Evolutionary conservation across 2,888 invertebrate genomes (phyloP), one percentile per base, ranked within the genome.

Genomic region (Gisinianus flammeolus): DNA sequence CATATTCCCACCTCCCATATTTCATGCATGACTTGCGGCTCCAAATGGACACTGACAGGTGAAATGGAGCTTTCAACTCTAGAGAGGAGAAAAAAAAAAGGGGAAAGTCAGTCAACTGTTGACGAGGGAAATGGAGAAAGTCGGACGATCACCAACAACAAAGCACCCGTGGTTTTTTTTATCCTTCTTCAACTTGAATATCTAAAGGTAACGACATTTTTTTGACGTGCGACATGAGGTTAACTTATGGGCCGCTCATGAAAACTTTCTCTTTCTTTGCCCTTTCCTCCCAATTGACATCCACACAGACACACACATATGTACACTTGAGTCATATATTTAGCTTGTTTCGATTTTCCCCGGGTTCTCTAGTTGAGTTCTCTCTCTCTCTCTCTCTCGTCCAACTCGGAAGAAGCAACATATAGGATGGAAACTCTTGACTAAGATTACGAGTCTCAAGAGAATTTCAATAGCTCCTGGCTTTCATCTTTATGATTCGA

Each of bases 401-500:
- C n/a, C 56, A 56, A n/a, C 56, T 22, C 56, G 12, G 6, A 35
- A 35, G 35, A 35, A 12, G 5, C 5, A 35, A 35, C 5, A 12
- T 35, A 12, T 5, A 35, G 35, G 5, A 56, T 56, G 56, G 24
- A 5, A 35, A 35, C 35, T 35, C 35, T 35, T 35, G 5, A 35
- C 35, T 5, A 71, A 26, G 64, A n/a, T 66, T 74, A 74, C 44
- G 74, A 66, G 44, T 74, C 74, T 35, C 66, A n/a, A 26, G 74
- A 66, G 74, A 44, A 33, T 73, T 58, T 35, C 31, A 71, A 71
- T 26, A 24, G 56, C 71, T 52, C 28, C 71, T 56, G 66, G 66
- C 70, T 64, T 30, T 74, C 74, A 74, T 74, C 66, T 74, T 74
- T 74, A 74, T 66, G 74, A 74, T 74, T 74, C 66, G 62, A 64